phyloP scores from a whole-genome alignment of 2,113 vertebrate species.

The Anseranas semipalmata region DNA sequence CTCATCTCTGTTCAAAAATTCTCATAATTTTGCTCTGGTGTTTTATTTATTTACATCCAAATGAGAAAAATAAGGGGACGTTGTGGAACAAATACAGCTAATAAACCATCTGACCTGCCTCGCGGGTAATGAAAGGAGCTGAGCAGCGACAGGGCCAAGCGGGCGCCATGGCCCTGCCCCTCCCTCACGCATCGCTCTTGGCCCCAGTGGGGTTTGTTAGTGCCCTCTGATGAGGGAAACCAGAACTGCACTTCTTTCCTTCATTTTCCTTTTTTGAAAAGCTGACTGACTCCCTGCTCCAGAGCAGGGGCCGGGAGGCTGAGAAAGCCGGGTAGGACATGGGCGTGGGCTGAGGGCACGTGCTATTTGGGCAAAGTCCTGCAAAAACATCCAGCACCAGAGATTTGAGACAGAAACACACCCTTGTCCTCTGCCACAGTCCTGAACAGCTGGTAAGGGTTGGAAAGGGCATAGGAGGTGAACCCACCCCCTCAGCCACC shows the following conservation, averaged over 20 bases:
- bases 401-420: neutral
- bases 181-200: neutral
- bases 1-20: neutral
- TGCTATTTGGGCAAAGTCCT: accelerated
- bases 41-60: neutral
- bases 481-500: neutral
- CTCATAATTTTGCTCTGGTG: neutral
- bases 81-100: accelerated
- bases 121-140: accelerated
- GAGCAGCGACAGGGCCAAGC: accelerated
- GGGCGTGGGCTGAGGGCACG: neutral
- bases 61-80: neutral
- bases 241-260: neutral
- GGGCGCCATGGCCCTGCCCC: accelerated
- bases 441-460: neutral
- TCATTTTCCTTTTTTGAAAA: neutral
- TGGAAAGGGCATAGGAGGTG: neutral
- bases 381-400: neutral
- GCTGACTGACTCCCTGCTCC: neutral
- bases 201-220: neutral
- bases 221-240: slow-evolving; percentile 45
- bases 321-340: neutral
- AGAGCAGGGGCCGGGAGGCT: neutral
- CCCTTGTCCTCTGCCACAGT: neutral
- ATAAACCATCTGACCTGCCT: neutral